Percentiles rank a stretch among this genome's conserved stretches.
phyloP scores from a whole-genome alignment of 2,797 vertebrate species.

The Molossus molossus region DNA sequence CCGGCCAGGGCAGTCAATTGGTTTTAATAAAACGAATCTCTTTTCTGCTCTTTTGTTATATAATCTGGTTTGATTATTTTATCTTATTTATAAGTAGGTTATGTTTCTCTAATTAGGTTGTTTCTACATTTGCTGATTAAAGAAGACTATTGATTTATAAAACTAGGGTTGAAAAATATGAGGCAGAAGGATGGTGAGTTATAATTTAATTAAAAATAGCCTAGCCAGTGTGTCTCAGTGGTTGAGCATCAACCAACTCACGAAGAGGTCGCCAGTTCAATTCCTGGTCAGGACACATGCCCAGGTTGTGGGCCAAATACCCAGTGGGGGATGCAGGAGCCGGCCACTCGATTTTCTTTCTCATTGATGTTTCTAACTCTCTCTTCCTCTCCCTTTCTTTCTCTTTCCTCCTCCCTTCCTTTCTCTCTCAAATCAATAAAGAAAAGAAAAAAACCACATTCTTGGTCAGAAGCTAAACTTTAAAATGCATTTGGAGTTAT shows the following conservation, averaged over 20 bases:
- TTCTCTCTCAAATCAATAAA: too few relatives aligned
- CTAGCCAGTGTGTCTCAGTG: too few relatives aligned
- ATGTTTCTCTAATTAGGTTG: not conserved
- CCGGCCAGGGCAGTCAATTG: too few relatives aligned
- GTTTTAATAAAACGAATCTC: not conserved
- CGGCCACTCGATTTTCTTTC: too few relatives aligned
- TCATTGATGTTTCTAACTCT: too few relatives aligned
- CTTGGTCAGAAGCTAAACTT: not conserved
- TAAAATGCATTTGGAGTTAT: not conserved
- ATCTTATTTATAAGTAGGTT: not conserved
- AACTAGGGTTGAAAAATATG: constrained; percentile 4
- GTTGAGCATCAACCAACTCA: too few relatives aligned
- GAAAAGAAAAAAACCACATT: not conserved
- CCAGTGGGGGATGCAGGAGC: too few relatives aligned
- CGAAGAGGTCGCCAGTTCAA: too few relatives aligned
- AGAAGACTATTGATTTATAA: constrained; percentile 16
- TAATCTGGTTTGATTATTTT: not conserved
- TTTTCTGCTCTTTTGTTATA: constrained; percentile 19
- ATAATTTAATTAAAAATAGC: constrained; percentile 31
- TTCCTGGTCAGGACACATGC: too few relatives aligned
- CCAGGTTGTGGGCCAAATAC: too few relatives aligned
- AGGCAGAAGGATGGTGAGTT: not conserved
- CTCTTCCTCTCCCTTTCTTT: too few relatives aligned
- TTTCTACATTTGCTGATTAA: not conserved
- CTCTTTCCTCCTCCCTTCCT: too few relatives aligned